These are phyloP conservation scores for Ochropleura leucogaster DNA, from an alignment of 2,888 invertebrate species.

Conservation along the genomic window DNA sequence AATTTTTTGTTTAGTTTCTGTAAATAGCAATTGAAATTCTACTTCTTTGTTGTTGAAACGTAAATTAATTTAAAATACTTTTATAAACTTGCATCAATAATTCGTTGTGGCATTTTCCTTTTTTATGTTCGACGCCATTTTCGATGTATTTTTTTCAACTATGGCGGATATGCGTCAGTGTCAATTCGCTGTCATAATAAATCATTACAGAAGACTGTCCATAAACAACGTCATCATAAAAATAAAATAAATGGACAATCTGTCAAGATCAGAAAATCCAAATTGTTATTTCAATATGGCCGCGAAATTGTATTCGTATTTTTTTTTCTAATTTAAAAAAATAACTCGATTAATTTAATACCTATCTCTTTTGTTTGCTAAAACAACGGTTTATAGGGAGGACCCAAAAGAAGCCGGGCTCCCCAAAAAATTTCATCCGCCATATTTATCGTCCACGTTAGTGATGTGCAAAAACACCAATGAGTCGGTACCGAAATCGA, in stretches of 20 bases:
- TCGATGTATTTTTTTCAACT: slow-evolving; percentile 48
- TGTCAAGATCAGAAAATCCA: slow-evolving; percentile 38
- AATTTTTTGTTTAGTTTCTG: not conserved
- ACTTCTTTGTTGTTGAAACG: slow-evolving; percentile 18
- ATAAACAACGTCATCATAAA: slow-evolving; percentile 22
- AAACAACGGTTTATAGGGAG: not conserved
- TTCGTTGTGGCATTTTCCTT: slow-evolving; percentile 46
- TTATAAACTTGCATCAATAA: slow-evolving; percentile 4
- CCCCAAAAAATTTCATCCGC: slow-evolving; percentile 9
- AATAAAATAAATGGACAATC: slow-evolving; percentile 10
- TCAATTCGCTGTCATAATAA: slow-evolving; percentile 29
- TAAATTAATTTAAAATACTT: slow-evolving; percentile 12
- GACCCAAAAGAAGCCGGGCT: slow-evolving; percentile 7
- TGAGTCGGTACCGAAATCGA: slow-evolving; percentile 64
- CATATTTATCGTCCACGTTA: slow-evolving; percentile 45
- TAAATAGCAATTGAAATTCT: slow-evolving; percentile 1
- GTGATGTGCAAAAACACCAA: slow-evolving; percentile 62
- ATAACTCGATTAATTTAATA: not conserved
- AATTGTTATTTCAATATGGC: slow-evolving; percentile 53
- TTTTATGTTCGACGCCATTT: slow-evolving; percentile 27
- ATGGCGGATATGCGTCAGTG: slow-evolving; percentile 49
- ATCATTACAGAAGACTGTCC: slow-evolving; percentile 34
- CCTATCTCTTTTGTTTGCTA: not conserved
- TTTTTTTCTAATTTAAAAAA: slow-evolving; percentile 38
- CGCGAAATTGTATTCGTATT: slow-evolving; percentile 34